Percentiles rank a stretch among this genome's conserved stretches.
Conservation (phyloP, 1,140 invertebrate genomes). For the Conus betulinus region DNA sequence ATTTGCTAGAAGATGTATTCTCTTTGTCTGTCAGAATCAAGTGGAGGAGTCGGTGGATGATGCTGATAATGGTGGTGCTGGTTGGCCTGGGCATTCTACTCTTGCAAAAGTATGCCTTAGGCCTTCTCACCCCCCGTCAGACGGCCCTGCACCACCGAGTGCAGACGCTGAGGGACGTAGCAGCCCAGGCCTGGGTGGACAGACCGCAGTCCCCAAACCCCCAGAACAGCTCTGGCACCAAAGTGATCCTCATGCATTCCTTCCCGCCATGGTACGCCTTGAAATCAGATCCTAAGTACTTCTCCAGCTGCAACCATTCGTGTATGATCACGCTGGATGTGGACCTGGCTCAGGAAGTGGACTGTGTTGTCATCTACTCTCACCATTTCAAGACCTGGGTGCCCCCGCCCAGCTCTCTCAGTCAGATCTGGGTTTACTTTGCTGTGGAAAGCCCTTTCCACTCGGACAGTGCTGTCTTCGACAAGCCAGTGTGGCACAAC, state of each 20-base stretch:
- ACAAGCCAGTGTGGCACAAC: slow-evolving; percentile 13
- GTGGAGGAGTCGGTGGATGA: neutral
- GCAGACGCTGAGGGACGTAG: neutral
- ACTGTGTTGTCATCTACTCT: slow-evolving; percentile 34
- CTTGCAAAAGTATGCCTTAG: neutral
- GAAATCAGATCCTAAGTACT: neutral
- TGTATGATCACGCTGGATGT: slow-evolving; percentile 29
- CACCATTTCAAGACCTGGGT: slow-evolving; percentile 22
- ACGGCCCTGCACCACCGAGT: neutral
- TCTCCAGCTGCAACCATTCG: slow-evolving; percentile 5
- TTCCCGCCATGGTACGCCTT: slow-evolving; percentile 41
- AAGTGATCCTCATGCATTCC: slow-evolving; percentile 36
- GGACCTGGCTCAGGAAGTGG: slow-evolving; percentile 1
- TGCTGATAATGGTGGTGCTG: neutral
- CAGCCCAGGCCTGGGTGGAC: neutral
- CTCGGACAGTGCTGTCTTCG: slow-evolving; percentile 22
- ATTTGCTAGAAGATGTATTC: no score
- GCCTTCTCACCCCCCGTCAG: neutral
- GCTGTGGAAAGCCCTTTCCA: slow-evolving; percentile 40
- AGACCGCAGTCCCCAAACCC: neutral
- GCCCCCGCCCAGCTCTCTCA: neutral
- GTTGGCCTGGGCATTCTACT: neutral
- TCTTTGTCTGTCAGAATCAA: neutral
- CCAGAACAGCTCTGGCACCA: neutral
- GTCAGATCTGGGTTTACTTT: slow-evolving; percentile 52